These are phyloP conservation scores for Oncorhynchus masou DNA, from an alignment of 2,113 vertebrate genomes.

Conservation along the genomic window DNA sequence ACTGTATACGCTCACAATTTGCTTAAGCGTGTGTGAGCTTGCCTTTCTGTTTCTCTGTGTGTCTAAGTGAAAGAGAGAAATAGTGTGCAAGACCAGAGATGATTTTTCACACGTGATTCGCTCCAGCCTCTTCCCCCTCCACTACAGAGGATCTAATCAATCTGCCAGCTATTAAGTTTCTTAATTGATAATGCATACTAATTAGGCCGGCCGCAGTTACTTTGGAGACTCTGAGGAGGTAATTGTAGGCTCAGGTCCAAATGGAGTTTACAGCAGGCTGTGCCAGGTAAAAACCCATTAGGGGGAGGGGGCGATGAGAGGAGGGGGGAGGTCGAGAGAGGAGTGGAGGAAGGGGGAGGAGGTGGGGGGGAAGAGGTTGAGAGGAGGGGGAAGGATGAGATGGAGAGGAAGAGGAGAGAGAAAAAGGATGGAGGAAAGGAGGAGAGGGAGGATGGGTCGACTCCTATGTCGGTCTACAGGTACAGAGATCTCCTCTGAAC, in stretches of 20 bases:
- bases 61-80: conserved; percentile 71
- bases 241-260: conserved; percentile 99
- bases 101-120: conserved; percentile 96
- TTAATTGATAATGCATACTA: conserved; percentile 99
- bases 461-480: conserved; percentile 59
- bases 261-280: conserved; percentile 99
- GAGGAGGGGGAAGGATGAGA: not conserved
- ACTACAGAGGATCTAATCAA: conserved; percentile 99
- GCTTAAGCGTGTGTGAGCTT: not conserved
- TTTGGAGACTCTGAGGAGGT: conserved; percentile 99
- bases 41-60: conserved; percentile 12
- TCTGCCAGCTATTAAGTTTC: conserved; percentile 99
- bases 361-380: conserved; percentile 5
- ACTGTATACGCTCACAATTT: not conserved
- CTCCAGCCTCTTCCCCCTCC: conserved; percentile 83
- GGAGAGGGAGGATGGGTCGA: conserved; percentile 48
- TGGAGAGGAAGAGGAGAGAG: not conserved
- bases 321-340: conserved; percentile 72
- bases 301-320: conserved; percentile 75
- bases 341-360: conserved; percentile 13
- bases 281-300: conserved; percentile 98
- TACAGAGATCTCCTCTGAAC: conserved; percentile 52
- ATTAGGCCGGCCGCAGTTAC: conserved; percentile 97
- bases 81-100: conserved; percentile 73
- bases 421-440: not conserved